phyloP scores from a whole-genome alignment of 2,888 invertebrate genomes.

The Ceraclea dissimilis region DNA sequence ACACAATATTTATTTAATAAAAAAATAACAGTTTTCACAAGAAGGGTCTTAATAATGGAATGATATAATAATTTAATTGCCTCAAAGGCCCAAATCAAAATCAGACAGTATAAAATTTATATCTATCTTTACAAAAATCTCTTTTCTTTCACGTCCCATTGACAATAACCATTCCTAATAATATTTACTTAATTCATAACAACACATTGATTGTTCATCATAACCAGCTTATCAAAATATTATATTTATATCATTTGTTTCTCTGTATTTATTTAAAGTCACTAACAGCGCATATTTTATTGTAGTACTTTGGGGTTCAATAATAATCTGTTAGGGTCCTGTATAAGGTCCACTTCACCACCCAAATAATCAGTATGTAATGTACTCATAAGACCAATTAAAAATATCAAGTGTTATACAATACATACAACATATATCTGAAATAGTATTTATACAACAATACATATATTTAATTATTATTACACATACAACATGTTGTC shows the following conservation, averaged over 20 bases:
- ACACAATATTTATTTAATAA: constrained; percentile 43
- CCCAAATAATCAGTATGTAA: no score
- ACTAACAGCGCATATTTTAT: constrained; percentile 20
- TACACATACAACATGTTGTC: constrained; percentile 15
- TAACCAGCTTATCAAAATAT: constrained; percentile 24
- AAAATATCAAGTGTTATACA: constrained; percentile 6
- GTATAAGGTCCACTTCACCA: no score
- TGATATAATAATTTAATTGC: constrained; percentile 42
- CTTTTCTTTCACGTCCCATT: constrained; percentile 32
- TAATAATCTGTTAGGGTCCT: not conserved
- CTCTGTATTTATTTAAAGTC: constrained; percentile 20
- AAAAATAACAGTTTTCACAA: constrained; percentile 55
- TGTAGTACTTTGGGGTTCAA: constrained; percentile 14
- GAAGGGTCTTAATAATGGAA: constrained; percentile 52
- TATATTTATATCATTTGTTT: constrained; percentile 19
- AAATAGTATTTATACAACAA: constrained; percentile 12
- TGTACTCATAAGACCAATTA: constrained; percentile 25
- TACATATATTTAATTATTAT: no score
- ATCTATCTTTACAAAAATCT: constrained; percentile 61
- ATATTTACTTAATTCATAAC: constrained; percentile 21
- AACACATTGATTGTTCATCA: constrained; percentile 26
- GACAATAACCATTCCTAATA: constrained; percentile 22
- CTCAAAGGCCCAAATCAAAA: constrained; percentile 51
- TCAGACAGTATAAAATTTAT: constrained; percentile 61
- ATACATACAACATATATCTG: constrained; percentile 7